Percentiles rank a stretch among this genome's conserved stretches.
phyloP scores from a whole-genome alignment of 2,888 invertebrate genomes.

The Epicampocera succincta region DNA sequence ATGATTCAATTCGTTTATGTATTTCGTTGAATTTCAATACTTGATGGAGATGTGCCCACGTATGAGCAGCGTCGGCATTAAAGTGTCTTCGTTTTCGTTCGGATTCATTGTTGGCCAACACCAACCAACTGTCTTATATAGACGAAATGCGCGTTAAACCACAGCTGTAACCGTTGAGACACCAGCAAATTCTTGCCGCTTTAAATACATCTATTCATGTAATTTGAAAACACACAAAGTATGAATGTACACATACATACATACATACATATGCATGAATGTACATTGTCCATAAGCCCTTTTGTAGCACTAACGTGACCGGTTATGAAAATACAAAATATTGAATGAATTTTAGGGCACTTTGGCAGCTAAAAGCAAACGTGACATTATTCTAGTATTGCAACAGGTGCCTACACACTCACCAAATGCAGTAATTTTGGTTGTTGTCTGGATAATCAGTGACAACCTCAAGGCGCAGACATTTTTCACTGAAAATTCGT shows the following conservation, averaged over 20 bases:
- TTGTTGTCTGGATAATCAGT: too few species aligned
- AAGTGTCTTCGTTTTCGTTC: not conserved
- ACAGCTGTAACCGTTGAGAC: constrained; percentile 60
- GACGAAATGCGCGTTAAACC: constrained; percentile 64
- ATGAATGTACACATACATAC: not conserved
- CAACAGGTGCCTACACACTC: too few species aligned
- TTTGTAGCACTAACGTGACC: too few species aligned
- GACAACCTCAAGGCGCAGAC: too few species aligned
- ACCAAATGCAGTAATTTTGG: too few species aligned
- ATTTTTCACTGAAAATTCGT: too few species aligned
- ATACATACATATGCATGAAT: too few species aligned
- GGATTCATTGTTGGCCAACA: constrained; percentile 7
- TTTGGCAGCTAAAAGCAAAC: too few species aligned
- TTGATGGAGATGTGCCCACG: constrained; percentile 28
- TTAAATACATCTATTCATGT: not conserved
- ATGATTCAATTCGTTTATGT: constrained; percentile 25
- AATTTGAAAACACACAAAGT: not conserved
- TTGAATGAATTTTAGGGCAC: too few species aligned
- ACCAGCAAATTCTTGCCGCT: constrained; percentile 39
- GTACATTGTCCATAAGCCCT: too few species aligned
- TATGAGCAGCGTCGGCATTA: not conserved
- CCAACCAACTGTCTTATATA: constrained; percentile 51
- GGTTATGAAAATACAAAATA: too few species aligned
- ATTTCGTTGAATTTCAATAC: constrained; percentile 23
- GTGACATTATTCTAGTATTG: too few species aligned